Evolutionary conservation across 1,140 invertebrate species (phyloP).

Genomic region (Pseudomyrmex sp.): DNA sequence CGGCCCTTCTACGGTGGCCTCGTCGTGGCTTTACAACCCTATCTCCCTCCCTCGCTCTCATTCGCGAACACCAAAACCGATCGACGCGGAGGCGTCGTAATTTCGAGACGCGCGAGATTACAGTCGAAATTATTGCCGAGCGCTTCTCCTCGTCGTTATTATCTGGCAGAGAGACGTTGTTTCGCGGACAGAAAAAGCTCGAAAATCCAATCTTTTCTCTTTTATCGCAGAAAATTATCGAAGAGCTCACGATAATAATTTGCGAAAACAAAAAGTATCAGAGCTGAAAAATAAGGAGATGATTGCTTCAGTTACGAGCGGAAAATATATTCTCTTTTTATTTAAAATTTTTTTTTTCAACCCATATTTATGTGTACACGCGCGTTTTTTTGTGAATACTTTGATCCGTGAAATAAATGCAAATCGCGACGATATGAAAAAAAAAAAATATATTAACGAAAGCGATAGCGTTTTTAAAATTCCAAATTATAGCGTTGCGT

Average conservation of each 20-base stretch:
- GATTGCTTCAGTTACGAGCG: not conserved
- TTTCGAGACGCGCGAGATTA: conserved; percentile 41
- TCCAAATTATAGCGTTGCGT: conserved; percentile 10
- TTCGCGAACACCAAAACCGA: conserved; percentile 71
- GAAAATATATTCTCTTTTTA: no score
- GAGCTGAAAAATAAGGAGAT: not conserved
- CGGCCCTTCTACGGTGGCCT: conserved; percentile 70
- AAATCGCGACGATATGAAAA: not conserved
- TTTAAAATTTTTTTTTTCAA: not conserved
- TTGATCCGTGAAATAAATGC: not conserved
- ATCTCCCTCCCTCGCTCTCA: conserved; percentile 36
- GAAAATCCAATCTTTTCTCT: not conserved
- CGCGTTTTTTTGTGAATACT: not conserved
- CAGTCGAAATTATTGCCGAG: conserved; percentile 13
- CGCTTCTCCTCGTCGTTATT: conserved; percentile 4
- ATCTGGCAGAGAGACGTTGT: not conserved
- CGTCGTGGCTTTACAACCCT: conserved; percentile 68
- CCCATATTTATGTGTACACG: not conserved
- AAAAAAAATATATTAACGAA: not conserved
- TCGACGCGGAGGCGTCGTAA: conserved; percentile 55
- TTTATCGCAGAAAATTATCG: not conserved
- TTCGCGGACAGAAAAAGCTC: not conserved
- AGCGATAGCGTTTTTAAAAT: conserved; percentile 24
- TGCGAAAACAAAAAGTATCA: not conserved
- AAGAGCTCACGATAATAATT: not conserved